phyloP scores from a whole-genome alignment of 2,797 vertebrate species.

The Pangasius sanitwongsei region DNA sequence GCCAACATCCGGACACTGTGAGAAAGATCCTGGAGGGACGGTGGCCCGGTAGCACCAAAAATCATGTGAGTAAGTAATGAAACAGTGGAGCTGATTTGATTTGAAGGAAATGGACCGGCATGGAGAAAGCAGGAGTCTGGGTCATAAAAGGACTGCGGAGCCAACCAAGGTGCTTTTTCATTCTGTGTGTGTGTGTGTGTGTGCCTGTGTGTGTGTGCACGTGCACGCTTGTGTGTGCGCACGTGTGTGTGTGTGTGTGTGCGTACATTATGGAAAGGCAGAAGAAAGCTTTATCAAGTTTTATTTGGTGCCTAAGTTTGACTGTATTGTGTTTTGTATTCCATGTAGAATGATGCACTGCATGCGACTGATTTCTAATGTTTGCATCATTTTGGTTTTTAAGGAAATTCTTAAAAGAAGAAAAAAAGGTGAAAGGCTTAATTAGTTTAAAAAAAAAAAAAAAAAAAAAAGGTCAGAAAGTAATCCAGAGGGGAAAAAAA shows the following conservation, averaged over 20 bases:
- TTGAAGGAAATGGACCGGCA: not conserved
- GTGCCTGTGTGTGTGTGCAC: conserved; percentile 20
- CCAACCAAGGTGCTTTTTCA: conserved; percentile 56
- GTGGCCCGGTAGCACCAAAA: conserved; percentile 48
- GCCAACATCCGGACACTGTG: conserved; percentile 76
- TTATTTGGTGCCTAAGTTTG: conserved; percentile 75
- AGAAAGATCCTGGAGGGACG: conserved; percentile 56
- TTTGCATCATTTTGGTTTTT: conserved; percentile 71
- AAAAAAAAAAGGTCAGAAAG: conserved; percentile 68
- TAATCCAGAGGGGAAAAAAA: conserved; percentile 71
- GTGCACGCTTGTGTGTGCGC: conserved; percentile 34
- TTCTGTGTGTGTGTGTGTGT: conserved; percentile 30
- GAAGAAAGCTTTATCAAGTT: conserved; percentile 76
- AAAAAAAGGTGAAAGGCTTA: conserved; percentile 62
- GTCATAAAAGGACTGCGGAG: conserved; percentile 59
- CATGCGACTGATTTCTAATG: conserved; percentile 72
- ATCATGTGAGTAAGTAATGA: not conserved
- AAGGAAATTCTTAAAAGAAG: conserved; percentile 64
- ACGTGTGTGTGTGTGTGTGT: conserved; percentile 51
- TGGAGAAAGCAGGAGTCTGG: conserved; percentile 54
- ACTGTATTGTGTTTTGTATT: conserved; percentile 62
- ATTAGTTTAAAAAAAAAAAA: conserved; percentile 67
- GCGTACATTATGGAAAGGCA: conserved; percentile 63
- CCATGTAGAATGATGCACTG: conserved; percentile 69
- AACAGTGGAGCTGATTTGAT: conserved; percentile 5